phyloP scores from a whole-genome alignment of 2,113 vertebrate species.

The Platysteira castanea region DNA sequence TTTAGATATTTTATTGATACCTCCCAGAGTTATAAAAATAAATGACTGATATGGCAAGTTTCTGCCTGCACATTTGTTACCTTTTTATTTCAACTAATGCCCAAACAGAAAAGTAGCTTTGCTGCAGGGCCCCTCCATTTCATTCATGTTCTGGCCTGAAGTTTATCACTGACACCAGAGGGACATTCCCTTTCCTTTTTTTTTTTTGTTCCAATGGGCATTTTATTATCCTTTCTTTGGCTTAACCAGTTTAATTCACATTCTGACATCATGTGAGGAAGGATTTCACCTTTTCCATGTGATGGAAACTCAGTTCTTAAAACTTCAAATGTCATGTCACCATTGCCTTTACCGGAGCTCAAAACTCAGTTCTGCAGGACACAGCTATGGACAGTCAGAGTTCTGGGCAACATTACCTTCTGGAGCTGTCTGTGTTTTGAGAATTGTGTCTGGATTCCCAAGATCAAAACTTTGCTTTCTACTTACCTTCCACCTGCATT shows the following conservation, averaged over 20 bases:
- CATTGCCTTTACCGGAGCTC: background rate
- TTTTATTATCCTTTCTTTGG: background rate
- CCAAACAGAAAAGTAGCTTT: background rate
- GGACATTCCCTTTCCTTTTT: background rate
- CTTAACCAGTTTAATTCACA: background rate
- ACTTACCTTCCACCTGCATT: background rate
- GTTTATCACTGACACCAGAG: background rate
- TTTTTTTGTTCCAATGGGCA: background rate
- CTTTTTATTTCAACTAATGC: background rate
- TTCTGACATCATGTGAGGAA: background rate
- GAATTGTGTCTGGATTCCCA: background rate
- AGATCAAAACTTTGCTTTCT: constrained; percentile 22
- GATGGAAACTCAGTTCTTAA: background rate
- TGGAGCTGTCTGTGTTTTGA: background rate
- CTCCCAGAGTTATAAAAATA: background rate
- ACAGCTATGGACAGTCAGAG: background rate
- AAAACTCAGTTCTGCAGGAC: background rate
- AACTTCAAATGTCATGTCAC: background rate
- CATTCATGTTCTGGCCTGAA: background rate
- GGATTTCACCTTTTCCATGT: background rate
- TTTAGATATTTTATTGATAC: background rate
- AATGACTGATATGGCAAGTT: background rate
- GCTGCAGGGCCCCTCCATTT: background rate
- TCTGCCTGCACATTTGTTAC: background rate
- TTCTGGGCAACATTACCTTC: background rate